Percentiles rank a stretch among this genome's conserved stretches.
phyloP scores from a whole-genome alignment of 2,113 vertebrate species.

The Rhea americana region DNA sequence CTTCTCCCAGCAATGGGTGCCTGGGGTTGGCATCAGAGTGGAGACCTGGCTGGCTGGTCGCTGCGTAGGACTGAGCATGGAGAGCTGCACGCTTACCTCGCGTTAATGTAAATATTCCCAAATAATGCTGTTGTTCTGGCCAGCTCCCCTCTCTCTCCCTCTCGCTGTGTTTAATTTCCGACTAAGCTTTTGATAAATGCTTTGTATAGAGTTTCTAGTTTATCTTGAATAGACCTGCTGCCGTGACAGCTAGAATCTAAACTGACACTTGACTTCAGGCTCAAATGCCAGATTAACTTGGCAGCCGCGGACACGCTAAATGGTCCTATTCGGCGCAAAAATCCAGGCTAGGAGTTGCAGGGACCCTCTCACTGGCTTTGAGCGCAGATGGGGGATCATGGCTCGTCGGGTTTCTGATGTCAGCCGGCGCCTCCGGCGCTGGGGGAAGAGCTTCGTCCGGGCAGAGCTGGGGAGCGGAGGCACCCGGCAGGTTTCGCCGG shows the following conservation, averaged over 20 bases:
- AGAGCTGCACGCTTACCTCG: background rate
- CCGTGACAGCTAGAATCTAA: conserved; percentile 36
- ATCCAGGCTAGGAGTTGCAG: background rate
- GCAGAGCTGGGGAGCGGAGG: background rate
- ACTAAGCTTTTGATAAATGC: conserved; percentile 56
- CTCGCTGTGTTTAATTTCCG: conserved; percentile 2
- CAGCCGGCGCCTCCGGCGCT: background rate
- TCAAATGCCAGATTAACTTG: background rate
- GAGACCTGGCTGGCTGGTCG: background rate
- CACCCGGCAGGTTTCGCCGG: background rate
- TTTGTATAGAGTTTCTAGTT: conserved; percentile 33
- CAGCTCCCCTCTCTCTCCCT: background rate
- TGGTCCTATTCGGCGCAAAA: background rate
- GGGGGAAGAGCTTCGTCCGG: too few relatives aligned
- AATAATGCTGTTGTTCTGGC: background rate
- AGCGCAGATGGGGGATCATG: background rate
- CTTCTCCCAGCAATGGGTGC: background rate
- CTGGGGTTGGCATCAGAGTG: background rate
- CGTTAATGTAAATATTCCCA: conserved; percentile 5
- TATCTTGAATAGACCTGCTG: conserved; percentile 42
- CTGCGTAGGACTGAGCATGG: background rate
- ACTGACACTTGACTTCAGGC: conserved; percentile 3
- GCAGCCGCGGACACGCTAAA: background rate
- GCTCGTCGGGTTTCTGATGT: background rate
- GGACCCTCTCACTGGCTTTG: background rate